Evolutionary conservation across 1,140 invertebrate genomes (phyloP).

Genomic region (Eriocheir sinensis): DNA sequence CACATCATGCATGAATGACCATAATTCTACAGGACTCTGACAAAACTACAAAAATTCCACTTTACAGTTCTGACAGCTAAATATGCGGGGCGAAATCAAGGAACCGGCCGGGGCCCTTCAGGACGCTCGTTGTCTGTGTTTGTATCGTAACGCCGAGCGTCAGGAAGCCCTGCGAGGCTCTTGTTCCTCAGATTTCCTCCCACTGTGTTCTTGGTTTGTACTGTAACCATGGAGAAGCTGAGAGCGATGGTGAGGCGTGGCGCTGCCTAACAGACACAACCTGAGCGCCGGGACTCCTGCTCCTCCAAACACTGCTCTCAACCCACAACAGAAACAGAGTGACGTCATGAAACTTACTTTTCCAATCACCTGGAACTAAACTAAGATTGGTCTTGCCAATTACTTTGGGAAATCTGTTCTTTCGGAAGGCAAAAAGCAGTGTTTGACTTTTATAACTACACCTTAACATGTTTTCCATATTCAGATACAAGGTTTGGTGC

Average conservation of each 20-base stretch:
- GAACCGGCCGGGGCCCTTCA: conserved; percentile 30
- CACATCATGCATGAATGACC: conserved; percentile 68
- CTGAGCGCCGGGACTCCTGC: conserved; percentile 27
- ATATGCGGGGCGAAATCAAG: conserved; percentile 66
- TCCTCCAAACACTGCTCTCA: conserved; percentile 22
- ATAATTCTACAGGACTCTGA: conserved; percentile 60
- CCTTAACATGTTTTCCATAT: neutral
- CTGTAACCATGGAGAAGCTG: conserved; percentile 76
- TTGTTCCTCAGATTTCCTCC: conserved; percentile 56
- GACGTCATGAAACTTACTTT: neutral
- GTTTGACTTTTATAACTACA: neutral
- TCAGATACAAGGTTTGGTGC: neutral
- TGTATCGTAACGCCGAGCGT: conserved; percentile 39
- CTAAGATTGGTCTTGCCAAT: neutral
- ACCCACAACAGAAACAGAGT: conserved; percentile 23
- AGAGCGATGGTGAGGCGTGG: conserved; percentile 72
- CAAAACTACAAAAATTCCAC: conserved; percentile 73
- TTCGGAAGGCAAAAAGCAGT: neutral
- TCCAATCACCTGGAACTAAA: neutral
- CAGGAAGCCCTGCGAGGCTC: conserved; percentile 27
- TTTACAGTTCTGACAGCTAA: conserved; percentile 72
- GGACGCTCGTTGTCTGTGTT: conserved; percentile 58
- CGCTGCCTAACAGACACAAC: conserved; percentile 67
- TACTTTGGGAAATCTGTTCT: neutral
- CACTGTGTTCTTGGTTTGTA: conserved; percentile 75